Base-by-base conservation (phyloP, 2,797 vertebrate species). In the Gadopsis bispinosus region DNA sequence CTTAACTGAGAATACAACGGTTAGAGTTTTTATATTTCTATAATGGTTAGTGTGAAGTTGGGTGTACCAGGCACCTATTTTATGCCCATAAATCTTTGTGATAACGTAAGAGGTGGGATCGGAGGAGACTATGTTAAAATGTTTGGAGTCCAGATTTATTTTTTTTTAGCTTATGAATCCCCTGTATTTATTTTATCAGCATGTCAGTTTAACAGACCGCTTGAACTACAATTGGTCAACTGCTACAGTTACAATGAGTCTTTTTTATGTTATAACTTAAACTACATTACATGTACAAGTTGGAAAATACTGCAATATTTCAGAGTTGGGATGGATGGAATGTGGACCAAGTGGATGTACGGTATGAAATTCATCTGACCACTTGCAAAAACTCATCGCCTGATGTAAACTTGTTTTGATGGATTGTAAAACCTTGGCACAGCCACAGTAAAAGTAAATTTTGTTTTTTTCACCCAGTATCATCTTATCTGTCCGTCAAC, bases 381-480 rank as follows among this genome's bases (percentile, higher is more conserved):
- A n/a, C 29, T 31, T 74, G 16, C n/a, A n/a, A 41, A 39, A 75
- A 58, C 39, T 59, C 33, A 31, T 31, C 3, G 4, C 7, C 35
- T 55, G 19, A 59, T 60, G 7, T 72, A 29, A 66, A 48, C 17
- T 51, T 69, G 11, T 61, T 29, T 67, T 45, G 35, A 84, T 65
- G 39, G 19, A 73, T 43, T 63, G 33, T 69, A 61, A 26, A 73
- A 60, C 55, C 6, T 65, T 41, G 33, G 37, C 1, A 62, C 11
- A 50, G 13, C 5, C 26, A 50, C 43, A 88, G 70, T 89, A 78
- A 87, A 86, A 35, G 0, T 3, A 26, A 26, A n/a, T 9, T 58
- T 51, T 22, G 71, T 55, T 53, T 47, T 17, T 45, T 73, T 33
- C 33, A 4, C 33, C 39, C 47, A 41, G 1, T 55, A 61, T 51